Base-by-base conservation (phyloP, 37 sponge, comb jelly and placozoan genomes). In the Beroe forskalii region DNA sequence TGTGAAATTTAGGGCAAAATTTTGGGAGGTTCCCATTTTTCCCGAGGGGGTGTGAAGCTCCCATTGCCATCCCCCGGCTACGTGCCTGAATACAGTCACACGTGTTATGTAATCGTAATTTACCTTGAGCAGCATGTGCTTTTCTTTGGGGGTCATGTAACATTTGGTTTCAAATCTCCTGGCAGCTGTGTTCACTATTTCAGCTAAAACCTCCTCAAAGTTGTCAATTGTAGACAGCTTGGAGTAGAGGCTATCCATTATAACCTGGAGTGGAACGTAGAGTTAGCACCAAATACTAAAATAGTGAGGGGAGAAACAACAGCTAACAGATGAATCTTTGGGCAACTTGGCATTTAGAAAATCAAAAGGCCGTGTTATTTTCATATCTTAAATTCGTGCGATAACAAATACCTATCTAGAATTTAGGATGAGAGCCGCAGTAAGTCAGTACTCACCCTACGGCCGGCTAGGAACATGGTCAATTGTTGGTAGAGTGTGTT, bases 41-140 rank as follows among this genome's bases (percentile, higher is more conserved):
- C n/a, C n/a, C n/a, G n/a, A n/a, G n/a, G n/a, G n/a, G n/a, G n/a
- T n/a, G n/a, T n/a, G n/a, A n/a, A n/a, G n/a, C n/a, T n/a, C n/a
- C n/a, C n/a, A n/a, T n/a, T n/a, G n/a, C n/a, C n/a, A n/a, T n/a
- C n/a, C n/a, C n/a, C n/a, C n/a, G n/a, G n/a, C n/a, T n/a, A n/a
- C n/a, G n/a, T n/a, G n/a, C n/a, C n/a, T n/a, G n/a, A n/a, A n/a
- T n/a, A n/a, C n/a, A n/a, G n/a, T n/a, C n/a, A n/a, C n/a, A n/a
- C n/a, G n/a, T n/a, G n/a, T n/a, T n/a, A n/a, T n/a, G n/a, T n/a
- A n/a, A n/a, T n/a, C n/a, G n/a, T n/a, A n/a, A n/a, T n/a, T n/a
- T 61, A 97, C 97, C 95, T 95, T 98, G 23, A 98, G 55, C 25
- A 98, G 93, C 90, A 95, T 94, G 93, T 96, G 95, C 90, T 98